These are phyloP conservation scores for Drosophila bipectinata DNA, from an alignment of 1,140 invertebrate species.

Conservation along the genomic window DNA sequence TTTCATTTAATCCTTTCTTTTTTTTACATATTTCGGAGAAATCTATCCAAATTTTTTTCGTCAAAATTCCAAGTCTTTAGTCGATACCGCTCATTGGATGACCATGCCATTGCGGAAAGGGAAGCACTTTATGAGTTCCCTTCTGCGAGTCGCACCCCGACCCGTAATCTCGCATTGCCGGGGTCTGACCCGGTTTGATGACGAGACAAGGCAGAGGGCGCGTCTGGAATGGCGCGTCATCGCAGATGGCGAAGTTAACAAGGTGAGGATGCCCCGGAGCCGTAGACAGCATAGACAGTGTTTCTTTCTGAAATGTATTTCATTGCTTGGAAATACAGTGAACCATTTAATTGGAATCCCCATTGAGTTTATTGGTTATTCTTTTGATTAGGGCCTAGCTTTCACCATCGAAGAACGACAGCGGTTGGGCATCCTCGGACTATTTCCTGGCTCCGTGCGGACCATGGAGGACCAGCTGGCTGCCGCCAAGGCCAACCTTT, in stretches of 20 bases:
- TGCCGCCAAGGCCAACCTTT: conserved; percentile 90
- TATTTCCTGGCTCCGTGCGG: conserved; percentile 92
- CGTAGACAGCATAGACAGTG: no score
- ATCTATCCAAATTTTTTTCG: background rate
- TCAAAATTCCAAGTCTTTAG: background rate
- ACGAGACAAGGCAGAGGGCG: background rate
- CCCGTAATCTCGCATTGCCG: background rate
- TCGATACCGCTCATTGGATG: background rate
- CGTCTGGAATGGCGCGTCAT: conserved; percentile 16
- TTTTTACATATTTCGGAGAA: background rate
- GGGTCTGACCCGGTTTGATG: background rate
- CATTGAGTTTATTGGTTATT: background rate
- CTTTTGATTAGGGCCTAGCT: conserved; percentile 34
- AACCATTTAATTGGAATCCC: background rate
- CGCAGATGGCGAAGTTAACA: conserved; percentile 4
- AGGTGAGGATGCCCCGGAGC: conserved; percentile 3
- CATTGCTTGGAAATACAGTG: no score
- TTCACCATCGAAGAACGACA: conserved; percentile 52
- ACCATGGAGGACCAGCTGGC: conserved; percentile 92
- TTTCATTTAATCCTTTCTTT: background rate
- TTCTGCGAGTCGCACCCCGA: background rate
- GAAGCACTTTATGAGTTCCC: background rate
- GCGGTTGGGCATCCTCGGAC: conserved; percentile 88
- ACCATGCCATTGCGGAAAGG: background rate
- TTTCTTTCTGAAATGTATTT: no score